A percentile compares a stretch with the other conserved stretches of the same genome.
Evolutionary conservation across 92 coral and sea anemone species (phyloP).

Genomic region (Epizoanthus ramosus): DNA sequence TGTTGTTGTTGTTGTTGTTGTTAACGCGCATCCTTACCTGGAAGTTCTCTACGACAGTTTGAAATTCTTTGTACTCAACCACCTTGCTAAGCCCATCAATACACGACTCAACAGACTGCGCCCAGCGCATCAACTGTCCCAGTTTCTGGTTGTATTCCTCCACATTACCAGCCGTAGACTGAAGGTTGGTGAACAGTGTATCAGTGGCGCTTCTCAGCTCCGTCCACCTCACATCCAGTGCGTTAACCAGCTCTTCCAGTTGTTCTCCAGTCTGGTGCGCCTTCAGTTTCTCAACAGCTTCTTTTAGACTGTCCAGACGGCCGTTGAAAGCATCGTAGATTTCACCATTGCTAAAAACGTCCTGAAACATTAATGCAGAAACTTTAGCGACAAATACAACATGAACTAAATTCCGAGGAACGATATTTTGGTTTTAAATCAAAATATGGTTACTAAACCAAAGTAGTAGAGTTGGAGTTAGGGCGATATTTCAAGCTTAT

Average conservation of each 20-base stretch:
- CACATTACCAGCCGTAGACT: constrained; percentile 66
- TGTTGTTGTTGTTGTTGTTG: too few species aligned
- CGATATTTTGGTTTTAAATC: too few species aligned
- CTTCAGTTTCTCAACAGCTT: constrained; percentile 50
- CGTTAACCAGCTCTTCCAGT: constrained; percentile 28
- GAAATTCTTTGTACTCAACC: constrained; percentile 63
- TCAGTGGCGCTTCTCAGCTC: constrained; percentile 55
- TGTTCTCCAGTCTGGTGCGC: constrained; percentile 52
- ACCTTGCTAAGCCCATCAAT: constrained; percentile 59
- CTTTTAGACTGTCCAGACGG: constrained; percentile 51
- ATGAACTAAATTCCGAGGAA: too few species aligned
- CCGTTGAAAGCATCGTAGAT: constrained; percentile 20
- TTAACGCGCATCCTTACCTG: constrained; percentile 51
- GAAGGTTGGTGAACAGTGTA: constrained; percentile 52
- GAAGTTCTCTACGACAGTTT: constrained; percentile 58
- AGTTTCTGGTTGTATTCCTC: constrained; percentile 63
- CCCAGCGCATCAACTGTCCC: constrained; percentile 55
- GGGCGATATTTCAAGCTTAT: too few species aligned
- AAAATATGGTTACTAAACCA: too few species aligned
- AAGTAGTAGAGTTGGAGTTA: too few species aligned
- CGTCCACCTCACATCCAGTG: constrained; percentile 59
- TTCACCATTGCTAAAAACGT: constrained; percentile 21
- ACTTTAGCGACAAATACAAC: too few species aligned
- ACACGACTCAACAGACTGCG: constrained; percentile 49
- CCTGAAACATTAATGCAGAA: constrained; percentile 3